phyloP scores from a whole-genome alignment of 2,113 vertebrate species.

The Ploceus nigricollis region DNA sequence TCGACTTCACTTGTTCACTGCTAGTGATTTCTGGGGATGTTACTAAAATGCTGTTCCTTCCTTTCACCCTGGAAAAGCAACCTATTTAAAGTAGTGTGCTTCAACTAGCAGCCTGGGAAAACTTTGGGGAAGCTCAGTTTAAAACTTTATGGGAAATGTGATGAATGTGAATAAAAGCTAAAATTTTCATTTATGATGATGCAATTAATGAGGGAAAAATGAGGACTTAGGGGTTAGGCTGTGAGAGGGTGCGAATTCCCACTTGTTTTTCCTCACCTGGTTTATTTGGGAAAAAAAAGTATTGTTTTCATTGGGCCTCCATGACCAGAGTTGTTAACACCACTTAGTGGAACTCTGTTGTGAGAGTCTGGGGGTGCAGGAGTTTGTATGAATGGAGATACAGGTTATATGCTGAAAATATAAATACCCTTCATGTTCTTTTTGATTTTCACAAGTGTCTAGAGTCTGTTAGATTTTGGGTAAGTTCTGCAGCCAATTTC shows the following conservation, averaged over 20 bases:
- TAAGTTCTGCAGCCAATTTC: background rate
- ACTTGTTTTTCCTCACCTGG: background rate
- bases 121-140: background rate
- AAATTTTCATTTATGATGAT: background rate
- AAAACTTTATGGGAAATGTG: background rate
- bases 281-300: background rate
- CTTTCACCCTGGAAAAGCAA: background rate
- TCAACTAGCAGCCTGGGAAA: background rate
- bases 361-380: background rate
- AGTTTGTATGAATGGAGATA: background rate
- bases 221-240: background rate
- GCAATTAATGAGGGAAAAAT: background rate
- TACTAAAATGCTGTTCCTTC: background rate
- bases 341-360: background rate
- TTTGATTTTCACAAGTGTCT: background rate
- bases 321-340: background rate
- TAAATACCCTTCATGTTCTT: background rate
- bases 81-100: background rate
- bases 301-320: background rate
- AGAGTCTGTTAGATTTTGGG: background rate
- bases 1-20: background rate
- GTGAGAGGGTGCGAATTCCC: background rate
- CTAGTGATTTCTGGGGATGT: background rate
- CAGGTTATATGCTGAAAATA: background rate
- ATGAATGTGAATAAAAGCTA: background rate